phyloP scores from a whole-genome alignment of 2,113 vertebrate genomes.

The Cyphotilapia sp. region DNA sequence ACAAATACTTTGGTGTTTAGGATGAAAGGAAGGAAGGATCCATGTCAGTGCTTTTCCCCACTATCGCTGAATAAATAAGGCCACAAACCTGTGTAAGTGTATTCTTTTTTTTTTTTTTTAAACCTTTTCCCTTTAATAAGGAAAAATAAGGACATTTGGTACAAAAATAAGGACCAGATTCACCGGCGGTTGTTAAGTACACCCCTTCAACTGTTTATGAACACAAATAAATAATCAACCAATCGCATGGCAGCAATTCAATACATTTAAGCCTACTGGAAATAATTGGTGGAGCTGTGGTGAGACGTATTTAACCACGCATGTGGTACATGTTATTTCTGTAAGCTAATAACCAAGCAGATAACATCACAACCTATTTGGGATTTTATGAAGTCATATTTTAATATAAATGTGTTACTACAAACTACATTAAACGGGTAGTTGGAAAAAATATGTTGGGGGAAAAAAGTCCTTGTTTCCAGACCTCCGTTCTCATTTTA shows the following conservation, averaged over 20 bases:
- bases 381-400: neutral
- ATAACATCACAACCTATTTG: neutral
- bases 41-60: neutral
- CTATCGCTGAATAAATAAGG: neutral
- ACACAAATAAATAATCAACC: neutral
- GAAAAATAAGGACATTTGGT: neutral
- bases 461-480: fast-evolving
- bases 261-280: neutral
- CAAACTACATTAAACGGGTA: neutral
- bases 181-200: fast-evolving
- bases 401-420: neutral
- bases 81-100: neutral
- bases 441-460: neutral
- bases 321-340: fast-evolving
- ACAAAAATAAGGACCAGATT: neutral
- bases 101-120: neutral
- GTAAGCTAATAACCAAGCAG: neutral
- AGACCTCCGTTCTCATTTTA: neutral
- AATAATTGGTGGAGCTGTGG: fast-evolving
- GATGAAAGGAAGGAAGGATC: neutral
- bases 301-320: fast-evolving
- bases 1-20: neutral
- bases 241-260: neutral
- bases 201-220: neutral
- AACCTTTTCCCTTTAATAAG: neutral